Percentiles rank a stretch among this genome's conserved stretches.
phyloP scores from a whole-genome alignment of 1,140 invertebrate genomes.

The Samia ricini region DNA sequence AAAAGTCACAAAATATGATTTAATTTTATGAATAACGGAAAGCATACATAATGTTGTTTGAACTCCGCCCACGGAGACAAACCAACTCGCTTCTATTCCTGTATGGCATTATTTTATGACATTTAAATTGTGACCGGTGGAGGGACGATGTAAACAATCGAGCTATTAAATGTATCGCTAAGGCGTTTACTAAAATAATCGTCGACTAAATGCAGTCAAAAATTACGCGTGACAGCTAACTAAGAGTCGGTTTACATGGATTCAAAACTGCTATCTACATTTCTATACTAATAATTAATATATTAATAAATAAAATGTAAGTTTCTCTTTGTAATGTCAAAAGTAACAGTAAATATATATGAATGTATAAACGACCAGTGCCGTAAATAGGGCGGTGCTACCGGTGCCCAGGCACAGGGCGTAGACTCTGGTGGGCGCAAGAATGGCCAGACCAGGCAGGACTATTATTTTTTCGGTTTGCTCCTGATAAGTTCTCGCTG shows the following conservation, averaged over 20 bases:
- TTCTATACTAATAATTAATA: too few species aligned
- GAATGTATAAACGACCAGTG: too few species aligned
- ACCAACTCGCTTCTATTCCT: constrained; percentile 43
- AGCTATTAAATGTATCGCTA: constrained; percentile 56
- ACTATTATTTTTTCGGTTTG: too few species aligned
- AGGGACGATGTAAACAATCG: constrained; percentile 49
- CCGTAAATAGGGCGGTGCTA: too few species aligned
- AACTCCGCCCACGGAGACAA: constrained; percentile 31
- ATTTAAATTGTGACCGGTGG: constrained; percentile 47
- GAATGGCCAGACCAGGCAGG: too few species aligned
- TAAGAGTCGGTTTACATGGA: constrained; percentile 39
- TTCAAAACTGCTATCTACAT: too few species aligned
- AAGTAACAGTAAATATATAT: too few species aligned
- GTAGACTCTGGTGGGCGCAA: too few species aligned
- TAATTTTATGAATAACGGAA: constrained; percentile 48
- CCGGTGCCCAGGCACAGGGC: too few species aligned
- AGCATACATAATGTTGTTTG: constrained; percentile 33
- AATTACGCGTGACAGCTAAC: constrained; percentile 57
- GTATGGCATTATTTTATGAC: constrained; percentile 31
- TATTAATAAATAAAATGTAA: too few species aligned
- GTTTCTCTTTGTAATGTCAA: too few species aligned
- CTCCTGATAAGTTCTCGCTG: too few species aligned
- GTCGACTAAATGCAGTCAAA: constrained; percentile 50
- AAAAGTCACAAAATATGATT: constrained; percentile 17
- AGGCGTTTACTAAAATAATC: constrained; percentile 54